Evolutionary conservation across 2,888 invertebrate genomes (phyloP).

Genomic region (Dolichopus griseipennis): DNA sequence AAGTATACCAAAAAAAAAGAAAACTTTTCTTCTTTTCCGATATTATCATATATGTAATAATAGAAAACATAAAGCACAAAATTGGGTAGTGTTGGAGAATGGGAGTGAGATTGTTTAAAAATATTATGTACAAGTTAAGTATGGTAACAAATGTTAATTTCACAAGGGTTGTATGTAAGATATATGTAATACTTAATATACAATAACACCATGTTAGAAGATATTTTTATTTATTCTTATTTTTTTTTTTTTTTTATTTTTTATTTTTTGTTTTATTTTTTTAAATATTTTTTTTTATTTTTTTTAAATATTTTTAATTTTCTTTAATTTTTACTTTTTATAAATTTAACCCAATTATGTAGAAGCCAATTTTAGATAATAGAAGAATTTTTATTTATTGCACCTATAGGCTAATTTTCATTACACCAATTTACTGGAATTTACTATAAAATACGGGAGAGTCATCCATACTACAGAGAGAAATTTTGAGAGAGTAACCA

Average conservation of each 20-base stretch:
- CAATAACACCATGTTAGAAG: neutral
- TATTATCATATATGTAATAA: neutral
- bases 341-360: too few relatives aligned
- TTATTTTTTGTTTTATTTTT: neutral
- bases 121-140: neutral
- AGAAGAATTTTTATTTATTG: too few relatives aligned
- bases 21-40: neutral
- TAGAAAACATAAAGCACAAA: neutral
- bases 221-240: neutral
- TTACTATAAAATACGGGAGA: too few relatives aligned
- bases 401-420: too few relatives aligned
- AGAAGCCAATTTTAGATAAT: too few relatives aligned
- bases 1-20: neutral
- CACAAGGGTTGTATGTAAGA: neutral
- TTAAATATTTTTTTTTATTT: neutral
- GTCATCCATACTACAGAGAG: too few relatives aligned
- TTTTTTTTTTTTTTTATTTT: too few relatives aligned
- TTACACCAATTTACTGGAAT: too few relatives aligned
- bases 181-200: too few relatives aligned
- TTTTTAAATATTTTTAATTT: neutral
- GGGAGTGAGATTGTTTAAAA: neutral
- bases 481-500: too few relatives aligned
- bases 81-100: too few relatives aligned
- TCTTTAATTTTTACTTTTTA: too few relatives aligned
- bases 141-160: slow-evolving; percentile 1